Percentiles rank a stretch among this genome's conserved stretches.
Evolutionary conservation across 2,888 invertebrate genomes (phyloP).

Genomic region (Automeris io): DNA sequence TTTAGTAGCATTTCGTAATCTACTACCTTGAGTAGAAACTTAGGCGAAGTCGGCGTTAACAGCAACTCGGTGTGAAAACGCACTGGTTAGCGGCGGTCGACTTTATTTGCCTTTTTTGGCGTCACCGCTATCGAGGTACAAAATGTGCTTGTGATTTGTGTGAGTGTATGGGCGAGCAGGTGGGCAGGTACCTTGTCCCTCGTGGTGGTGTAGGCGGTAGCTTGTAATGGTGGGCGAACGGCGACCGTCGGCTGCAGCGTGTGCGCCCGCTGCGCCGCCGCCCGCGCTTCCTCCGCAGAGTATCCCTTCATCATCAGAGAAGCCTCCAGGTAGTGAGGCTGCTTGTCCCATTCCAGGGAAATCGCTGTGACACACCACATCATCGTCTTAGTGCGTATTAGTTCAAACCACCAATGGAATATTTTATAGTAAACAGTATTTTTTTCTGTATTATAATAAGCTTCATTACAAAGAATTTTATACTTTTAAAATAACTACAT

Average conservation of each 20-base stretch:
- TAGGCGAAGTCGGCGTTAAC: no score
- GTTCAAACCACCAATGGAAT: no score
- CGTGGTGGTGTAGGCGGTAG: conserved; percentile 73
- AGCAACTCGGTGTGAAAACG: no score
- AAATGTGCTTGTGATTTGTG: not conserved
- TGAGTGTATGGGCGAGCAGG: not conserved
- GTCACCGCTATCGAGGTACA: not conserved
- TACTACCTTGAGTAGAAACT: no score
- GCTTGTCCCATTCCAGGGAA: conserved; percentile 78
- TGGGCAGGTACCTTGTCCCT: conserved; percentile 57
- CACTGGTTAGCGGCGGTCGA: no score
- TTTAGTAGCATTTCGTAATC: no score
- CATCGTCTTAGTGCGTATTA: not conserved
- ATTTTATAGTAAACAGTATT: no score
- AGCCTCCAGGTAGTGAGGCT: conserved; percentile 83
- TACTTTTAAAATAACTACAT: no score
- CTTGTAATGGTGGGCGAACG: conserved; percentile 65
- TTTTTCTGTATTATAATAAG: no score
- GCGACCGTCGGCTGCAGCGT: conserved; percentile 33
- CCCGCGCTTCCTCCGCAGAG: conserved; percentile 71
- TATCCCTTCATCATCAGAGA: conserved; percentile 92
- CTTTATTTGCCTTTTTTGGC: no score
- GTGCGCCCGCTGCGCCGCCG: conserved; percentile 49
- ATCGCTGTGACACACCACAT: conserved; percentile 48
- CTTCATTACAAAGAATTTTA: no score